Conservation (phyloP, 2,888 invertebrate genomes). For the Volucella bombylans region DNA sequence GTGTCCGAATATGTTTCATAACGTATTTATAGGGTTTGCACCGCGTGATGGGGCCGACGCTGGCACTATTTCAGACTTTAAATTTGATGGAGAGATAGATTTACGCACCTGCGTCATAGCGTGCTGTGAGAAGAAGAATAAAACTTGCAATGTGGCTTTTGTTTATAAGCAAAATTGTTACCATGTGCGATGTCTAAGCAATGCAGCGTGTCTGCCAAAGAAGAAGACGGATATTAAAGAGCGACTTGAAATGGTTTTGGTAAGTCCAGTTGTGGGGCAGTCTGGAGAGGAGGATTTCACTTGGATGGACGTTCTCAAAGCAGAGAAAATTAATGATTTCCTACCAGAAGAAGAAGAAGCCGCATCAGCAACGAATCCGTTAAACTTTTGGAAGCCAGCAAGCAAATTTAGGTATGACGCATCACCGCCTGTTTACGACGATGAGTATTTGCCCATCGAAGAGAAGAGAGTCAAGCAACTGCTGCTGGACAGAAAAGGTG, state of each 20-base stretch:
- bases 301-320: slow-evolving; percentile 80
- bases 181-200: slow-evolving; percentile 88
- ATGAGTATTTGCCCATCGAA: slow-evolving; percentile 79
- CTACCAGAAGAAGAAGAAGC: slow-evolving; percentile 75
- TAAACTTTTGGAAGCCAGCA: slow-evolving; percentile 80
- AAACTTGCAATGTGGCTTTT: slow-evolving; percentile 89
- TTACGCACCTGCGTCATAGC: slow-evolving; percentile 87
- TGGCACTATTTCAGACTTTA: slow-evolving; percentile 84
- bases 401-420: slow-evolving; percentile 76
- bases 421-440: slow-evolving; percentile 77
- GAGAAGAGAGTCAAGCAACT: slow-evolving; percentile 80
- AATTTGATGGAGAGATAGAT: slow-evolving; percentile 84
- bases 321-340: slow-evolving; percentile 75
- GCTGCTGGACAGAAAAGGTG: slow-evolving; percentile 72
- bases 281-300: slow-evolving; percentile 72
- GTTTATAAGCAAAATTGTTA: slow-evolving; percentile 90
- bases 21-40: slow-evolving; percentile 81
- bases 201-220: slow-evolving; percentile 88
- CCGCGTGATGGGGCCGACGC: slow-evolving; percentile 84
- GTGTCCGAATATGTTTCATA: slow-evolving; percentile 81
- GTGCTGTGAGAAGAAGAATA: slow-evolving; percentile 82
- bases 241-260: slow-evolving; percentile 89
- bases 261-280: slow-evolving; percentile 85
- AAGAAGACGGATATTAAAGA: slow-evolving; percentile 85
- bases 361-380: slow-evolving; percentile 68